A percentile compares a stretch with the other conserved stretches of the same genome.
phyloP scores from a whole-genome alignment of 2,113 vertebrate species.

The Aix galericulata region DNA sequence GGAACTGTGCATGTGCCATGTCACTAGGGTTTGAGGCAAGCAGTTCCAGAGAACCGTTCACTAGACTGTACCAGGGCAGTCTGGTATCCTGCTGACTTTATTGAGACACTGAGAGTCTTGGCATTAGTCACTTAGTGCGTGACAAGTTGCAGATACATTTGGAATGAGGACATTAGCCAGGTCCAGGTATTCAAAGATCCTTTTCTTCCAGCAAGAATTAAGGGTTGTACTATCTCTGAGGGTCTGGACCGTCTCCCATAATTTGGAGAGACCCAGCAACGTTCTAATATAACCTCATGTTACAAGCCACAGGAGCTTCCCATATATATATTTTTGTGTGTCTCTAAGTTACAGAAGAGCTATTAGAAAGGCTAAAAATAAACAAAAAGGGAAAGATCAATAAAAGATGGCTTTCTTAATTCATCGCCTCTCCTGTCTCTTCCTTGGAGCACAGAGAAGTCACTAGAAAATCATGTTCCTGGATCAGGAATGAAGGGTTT shows the following conservation, averaged over 20 bases:
- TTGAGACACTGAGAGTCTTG: background rate
- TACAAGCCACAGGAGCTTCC: background rate
- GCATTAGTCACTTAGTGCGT: background rate
- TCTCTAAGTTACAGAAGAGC: background rate
- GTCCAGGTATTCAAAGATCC: background rate
- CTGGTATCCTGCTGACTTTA: background rate
- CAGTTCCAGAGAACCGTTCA: background rate
- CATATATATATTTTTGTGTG: background rate
- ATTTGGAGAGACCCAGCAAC: background rate
- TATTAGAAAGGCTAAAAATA: background rate
- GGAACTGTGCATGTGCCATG: background rate
- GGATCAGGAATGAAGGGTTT: constrained; percentile 8
- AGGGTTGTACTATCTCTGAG: background rate
- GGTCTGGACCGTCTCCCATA: background rate
- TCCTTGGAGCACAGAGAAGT: background rate
- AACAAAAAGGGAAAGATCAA: background rate
- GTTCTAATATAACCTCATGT: background rate
- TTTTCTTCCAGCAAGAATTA: background rate
- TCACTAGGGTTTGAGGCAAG: background rate
- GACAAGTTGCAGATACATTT: background rate
- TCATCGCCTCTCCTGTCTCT: background rate
- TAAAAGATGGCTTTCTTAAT: background rate
- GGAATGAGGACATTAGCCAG: background rate
- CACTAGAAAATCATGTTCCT: constrained; percentile 14
- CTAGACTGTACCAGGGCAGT: background rate